These are phyloP conservation scores for Drosophila micromelanica DNA, from an alignment of 1,140 invertebrate species.

Conservation along the genomic window DNA sequence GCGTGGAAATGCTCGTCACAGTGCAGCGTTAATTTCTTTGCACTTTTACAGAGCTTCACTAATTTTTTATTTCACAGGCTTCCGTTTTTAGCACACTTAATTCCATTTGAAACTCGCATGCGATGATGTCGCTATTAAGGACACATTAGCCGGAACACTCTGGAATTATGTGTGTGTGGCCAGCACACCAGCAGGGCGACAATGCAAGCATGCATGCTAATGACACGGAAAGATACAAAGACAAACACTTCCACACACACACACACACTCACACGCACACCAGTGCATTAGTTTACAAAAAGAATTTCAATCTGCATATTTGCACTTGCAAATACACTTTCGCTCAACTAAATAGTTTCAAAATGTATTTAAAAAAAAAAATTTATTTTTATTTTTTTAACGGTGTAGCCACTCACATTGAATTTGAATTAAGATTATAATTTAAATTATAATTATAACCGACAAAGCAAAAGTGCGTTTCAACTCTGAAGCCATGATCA, in stretches of 20 bases:
- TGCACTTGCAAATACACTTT: conserved; percentile 23
- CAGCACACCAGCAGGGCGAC: conserved; percentile 23
- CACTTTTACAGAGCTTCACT: conserved; percentile 43
- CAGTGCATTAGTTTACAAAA: conserved; percentile 62
- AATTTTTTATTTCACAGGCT: conserved; percentile 43
- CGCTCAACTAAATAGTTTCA: too few species aligned
- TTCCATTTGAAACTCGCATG: conserved; percentile 59
- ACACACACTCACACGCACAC: conserved; percentile 6
- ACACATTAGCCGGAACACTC: conserved; percentile 75
- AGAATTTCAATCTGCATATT: conserved; percentile 50
- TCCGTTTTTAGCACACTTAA: conserved; percentile 71
- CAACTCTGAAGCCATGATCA: too few species aligned
- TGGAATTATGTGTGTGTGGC: conserved; percentile 67
- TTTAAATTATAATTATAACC: too few species aligned
- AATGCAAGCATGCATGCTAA: conserved; percentile 69
- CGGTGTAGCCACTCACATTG: too few species aligned
- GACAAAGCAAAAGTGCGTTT: too few species aligned
- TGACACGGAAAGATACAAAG: conserved; percentile 46
- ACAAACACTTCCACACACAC: neutral
- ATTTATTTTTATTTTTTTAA: too few species aligned
- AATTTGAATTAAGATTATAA: too few species aligned
- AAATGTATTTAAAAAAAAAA: too few species aligned
- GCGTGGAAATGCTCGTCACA: conserved; percentile 23
- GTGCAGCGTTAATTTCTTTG: conserved; percentile 45
- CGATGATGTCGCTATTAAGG: conserved; percentile 80